Evolutionary conservation across 1,140 invertebrate genomes (phyloP), one percentile per base, ranked within the genome.

Genomic region (Spodoptera frugiperda): DNA sequence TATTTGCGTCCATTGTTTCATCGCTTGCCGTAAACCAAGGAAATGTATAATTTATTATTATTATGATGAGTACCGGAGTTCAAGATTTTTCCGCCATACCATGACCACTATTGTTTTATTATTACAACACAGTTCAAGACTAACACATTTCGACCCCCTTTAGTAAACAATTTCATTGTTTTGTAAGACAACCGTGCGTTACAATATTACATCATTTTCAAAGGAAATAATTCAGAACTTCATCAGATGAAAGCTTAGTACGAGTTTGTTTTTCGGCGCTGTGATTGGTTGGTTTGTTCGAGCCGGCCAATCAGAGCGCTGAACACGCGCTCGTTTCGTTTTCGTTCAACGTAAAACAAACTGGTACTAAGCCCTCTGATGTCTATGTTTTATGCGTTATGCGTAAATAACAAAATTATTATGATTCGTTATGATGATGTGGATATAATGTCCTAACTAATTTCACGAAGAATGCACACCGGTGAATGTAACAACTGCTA

Each of bases 391-490:
- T 44, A 14, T 53, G 33, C 44, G 53, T 68, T 44, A 14, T 53
- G 33, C 44, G 53, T 25, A 51, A 68, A 68, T 68, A 53, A 30
- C 15, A 12, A n/a, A 65, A 46, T 39, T 39, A 65, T 67, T 51
- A 68, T 68, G 48, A 51, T 68, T 25, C 2, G 63, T 33, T 51
- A 46, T 51, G 65, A 51, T 49, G 46, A 51, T 53, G 65, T 25
- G 4, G 3, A 53, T 68, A 30, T 68, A 68, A 68, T 68, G 65
- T 51, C 44, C 63, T n/a, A 48, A 67, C 17, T 67, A 49, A 67
- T 67, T 67, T 67, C 21, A 67, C 63, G 33, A 48, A 67, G 63
- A 67, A 19, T 67, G 63, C 19, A 10, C 59, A 63, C 59, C 12
- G 33, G 15, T 63, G 30, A 61, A 61, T 61, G 33, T 63, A 63